Conservation (phyloP, 2,888 invertebrate species). For the Quadroppia sp. region DNA sequence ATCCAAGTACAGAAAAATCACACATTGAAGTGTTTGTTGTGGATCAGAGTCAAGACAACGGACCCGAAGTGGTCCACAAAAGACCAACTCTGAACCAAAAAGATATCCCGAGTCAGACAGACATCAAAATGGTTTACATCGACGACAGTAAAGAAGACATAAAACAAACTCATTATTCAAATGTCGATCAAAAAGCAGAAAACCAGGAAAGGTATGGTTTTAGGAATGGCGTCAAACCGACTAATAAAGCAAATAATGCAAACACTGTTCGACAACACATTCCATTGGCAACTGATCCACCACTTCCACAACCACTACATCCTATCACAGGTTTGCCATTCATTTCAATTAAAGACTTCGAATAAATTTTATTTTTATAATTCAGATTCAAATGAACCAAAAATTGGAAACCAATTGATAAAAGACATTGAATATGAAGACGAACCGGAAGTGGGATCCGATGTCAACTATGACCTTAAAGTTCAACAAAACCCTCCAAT, state of each 20-base stretch:
- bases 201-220: not conserved
- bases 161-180: constrained; percentile 13
- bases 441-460: constrained; percentile 5
- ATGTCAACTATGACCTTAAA: not conserved
- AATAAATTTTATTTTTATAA: too few species aligned
- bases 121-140: constrained; percentile 37
- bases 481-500: not conserved
- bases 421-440: constrained; percentile 40
- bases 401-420: not conserved
- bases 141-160: constrained; percentile 25
- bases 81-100: not conserved
- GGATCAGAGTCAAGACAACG: constrained; percentile 15
- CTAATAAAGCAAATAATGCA: not conserved
- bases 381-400: not conserved
- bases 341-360: not conserved
- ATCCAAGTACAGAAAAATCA: not conserved
- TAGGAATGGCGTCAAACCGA: not conserved
- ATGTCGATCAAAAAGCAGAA: constrained; percentile 2
- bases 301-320: not conserved
- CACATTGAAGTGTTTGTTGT: constrained; percentile 41
- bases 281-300: not conserved
- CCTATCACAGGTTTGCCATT: not conserved
- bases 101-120: constrained; percentile 14
- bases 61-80: constrained; percentile 24
- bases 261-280: not conserved